These are phyloP conservation scores for Cheilosia vernalis DNA, from an alignment of 2,888 invertebrate genomes.

Conservation along the genomic window DNA sequence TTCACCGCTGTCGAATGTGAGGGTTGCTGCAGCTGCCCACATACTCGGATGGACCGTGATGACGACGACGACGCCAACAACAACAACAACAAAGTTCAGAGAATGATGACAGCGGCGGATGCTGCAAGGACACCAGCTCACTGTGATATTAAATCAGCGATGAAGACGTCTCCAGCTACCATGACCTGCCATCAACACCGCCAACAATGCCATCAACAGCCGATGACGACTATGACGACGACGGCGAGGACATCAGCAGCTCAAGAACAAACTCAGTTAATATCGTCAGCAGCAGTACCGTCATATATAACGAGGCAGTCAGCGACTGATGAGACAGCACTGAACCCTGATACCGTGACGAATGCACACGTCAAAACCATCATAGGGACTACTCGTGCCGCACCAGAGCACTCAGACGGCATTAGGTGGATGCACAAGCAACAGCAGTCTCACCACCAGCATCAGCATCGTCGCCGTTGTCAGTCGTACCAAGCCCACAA, in stretches of 20 bases:
- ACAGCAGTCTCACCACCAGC: no score
- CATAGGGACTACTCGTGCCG: slow-evolving; percentile 58
- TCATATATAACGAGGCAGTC: slow-evolving; percentile 34
- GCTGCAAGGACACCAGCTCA: slow-evolving; percentile 58
- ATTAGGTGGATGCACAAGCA: slow-evolving; percentile 42
- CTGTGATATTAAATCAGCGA: slow-evolving; percentile 60
- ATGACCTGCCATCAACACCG: slow-evolving; percentile 59
- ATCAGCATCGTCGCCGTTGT: neutral
- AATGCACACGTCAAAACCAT: slow-evolving; percentile 64
- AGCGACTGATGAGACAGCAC: slow-evolving; percentile 52
- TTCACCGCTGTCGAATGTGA: slow-evolving; percentile 65
- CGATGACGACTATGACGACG: neutral
- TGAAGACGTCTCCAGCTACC: slow-evolving; percentile 44
- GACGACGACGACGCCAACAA: slow-evolving; percentile 18
- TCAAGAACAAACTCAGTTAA: slow-evolving; percentile 53
- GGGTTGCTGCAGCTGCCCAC: slow-evolving; percentile 23
- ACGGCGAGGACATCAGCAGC: slow-evolving; percentile 1
- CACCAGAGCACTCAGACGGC: slow-evolving; percentile 44
- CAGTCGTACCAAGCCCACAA: slow-evolving; percentile 56
- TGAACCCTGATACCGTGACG: slow-evolving; percentile 59
- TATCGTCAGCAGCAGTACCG: slow-evolving; percentile 47
- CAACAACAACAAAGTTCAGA: slow-evolving; percentile 22
- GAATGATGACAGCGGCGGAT: slow-evolving; percentile 41
- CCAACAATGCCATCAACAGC: slow-evolving; percentile 54
- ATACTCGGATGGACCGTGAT: slow-evolving; percentile 28